Evolutionary conservation across 2,113 vertebrate genomes (phyloP).

Genomic region (Camarhynchus parvulus): DNA sequence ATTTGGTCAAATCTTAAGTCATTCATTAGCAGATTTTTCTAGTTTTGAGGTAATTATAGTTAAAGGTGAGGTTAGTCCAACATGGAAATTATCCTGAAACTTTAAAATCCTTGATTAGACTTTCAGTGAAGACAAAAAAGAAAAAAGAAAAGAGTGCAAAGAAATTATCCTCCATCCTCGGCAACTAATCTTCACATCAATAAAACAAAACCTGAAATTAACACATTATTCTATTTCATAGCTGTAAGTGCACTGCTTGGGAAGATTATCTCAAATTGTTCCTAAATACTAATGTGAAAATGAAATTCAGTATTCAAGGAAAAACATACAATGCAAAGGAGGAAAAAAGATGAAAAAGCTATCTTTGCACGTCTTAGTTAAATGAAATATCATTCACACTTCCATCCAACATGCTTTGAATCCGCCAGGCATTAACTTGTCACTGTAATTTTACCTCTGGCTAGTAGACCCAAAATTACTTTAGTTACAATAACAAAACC

Average conservation of each 20-base stretch:
- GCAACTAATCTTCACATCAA: neutral
- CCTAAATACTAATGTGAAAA: neutral
- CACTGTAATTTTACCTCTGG: neutral
- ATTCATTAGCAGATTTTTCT: neutral
- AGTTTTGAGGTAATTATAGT: neutral
- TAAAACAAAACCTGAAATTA: neutral
- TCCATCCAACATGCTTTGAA: neutral
- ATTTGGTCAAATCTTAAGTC: neutral
- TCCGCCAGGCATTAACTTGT: neutral
- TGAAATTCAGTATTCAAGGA: neutral
- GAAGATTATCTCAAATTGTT: neutral
- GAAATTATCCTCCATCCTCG: neutral
- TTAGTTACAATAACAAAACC: neutral
- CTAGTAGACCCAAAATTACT: neutral
- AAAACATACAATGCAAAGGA: neutral
- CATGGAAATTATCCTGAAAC: neutral
- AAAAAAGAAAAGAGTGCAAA: neutral
- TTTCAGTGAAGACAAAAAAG: neutral
- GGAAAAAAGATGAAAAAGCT: neutral
- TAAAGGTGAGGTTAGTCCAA: neutral
- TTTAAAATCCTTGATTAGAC: neutral
- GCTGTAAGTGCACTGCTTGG: neutral
- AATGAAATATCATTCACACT: neutral
- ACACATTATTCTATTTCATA: neutral
- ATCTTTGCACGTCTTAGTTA: neutral